Base-by-base conservation (phyloP, 2,113 vertebrate species). In the Alethe castanea region DNA sequence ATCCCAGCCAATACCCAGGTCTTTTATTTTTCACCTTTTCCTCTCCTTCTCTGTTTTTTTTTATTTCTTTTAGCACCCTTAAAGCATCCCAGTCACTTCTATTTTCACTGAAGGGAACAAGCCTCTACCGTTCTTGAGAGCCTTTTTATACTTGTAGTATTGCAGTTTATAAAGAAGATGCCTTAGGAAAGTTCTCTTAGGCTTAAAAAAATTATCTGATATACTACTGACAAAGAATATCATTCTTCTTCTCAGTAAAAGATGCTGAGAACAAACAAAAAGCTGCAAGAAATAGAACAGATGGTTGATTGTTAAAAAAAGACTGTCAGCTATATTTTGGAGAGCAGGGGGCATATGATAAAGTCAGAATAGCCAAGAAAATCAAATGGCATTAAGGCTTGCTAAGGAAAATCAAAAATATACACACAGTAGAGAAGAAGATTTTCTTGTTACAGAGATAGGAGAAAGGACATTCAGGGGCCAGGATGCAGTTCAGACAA, bases 171-270 rank as follows among this genome's bases (percentile, higher is more conserved):
- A 76, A 93, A 76, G 50, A 88, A 80, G 22, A 61, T 82, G 74
- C 50, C 53, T 72, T 57, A 77, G 40, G 48, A 87, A 87, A 88
- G 24, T 90, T 90, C 48, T 82, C 36, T 60, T 60, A 61, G 57
- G n/a, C 54, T 96, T 88, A 57, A 85, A 81, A 92, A 87, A 69
- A 69, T 91, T 82, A 65, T 93, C 74, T 87, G 78, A 76, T 93
- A 76, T 26, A 85, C 50, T 53, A 61, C 62, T 80, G 64, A 83
- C 28, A 91, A 91, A 83, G 67, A 83, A 40, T 92, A 66, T 50
- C 28, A 70, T 88, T 95, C 54, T 88, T 83, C 29, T 18, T 50
- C 38, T 83, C 48, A 53, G 36, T 80, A 76, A 90, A 89, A 94
- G 61, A 85, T 57, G 19, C 14, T 61, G n/a, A 91, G 91, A 96